Evolutionary conservation across 2,797 vertebrate genomes (phyloP).

Genomic region (Distichodus sexfasciatus): DNA sequence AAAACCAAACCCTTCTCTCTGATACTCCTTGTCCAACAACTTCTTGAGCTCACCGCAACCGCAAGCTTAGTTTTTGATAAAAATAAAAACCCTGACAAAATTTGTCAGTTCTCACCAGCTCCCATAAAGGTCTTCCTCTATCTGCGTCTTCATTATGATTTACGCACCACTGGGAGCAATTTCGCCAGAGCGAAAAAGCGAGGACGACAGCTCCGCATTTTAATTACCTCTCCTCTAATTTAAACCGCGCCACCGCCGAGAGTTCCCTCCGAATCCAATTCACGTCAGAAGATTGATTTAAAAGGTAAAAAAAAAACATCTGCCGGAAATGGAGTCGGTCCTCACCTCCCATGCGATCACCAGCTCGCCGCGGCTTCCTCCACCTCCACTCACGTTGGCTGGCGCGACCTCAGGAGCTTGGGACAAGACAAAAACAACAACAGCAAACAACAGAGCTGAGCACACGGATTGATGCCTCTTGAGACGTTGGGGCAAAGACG

Average conservation of each 20-base stretch:
- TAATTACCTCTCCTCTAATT: conserved; percentile 63
- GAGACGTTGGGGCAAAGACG: not conserved
- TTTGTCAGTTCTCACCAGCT: conserved; percentile 31
- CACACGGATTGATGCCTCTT: conserved; percentile 15
- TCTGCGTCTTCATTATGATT: conserved; percentile 60
- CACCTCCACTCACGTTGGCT: conserved; percentile 76
- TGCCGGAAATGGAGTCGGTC: conserved; percentile 31
- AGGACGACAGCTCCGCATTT: conserved; percentile 57
- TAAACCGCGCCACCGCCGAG: conserved; percentile 50
- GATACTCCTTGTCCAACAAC: too few species aligned
- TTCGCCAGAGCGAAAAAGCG: conserved; percentile 53
- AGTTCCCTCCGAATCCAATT: conserved; percentile 53
- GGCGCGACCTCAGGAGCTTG: conserved; percentile 81
- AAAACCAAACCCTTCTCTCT: too few species aligned
- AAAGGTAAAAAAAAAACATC: conserved; percentile 28
- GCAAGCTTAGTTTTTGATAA: too few species aligned
- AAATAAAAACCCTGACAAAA: conserved; percentile 38
- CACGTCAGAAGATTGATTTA: conserved; percentile 45
- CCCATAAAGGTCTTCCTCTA: conserved; percentile 36
- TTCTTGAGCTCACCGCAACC: too few species aligned
- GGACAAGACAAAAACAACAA: conserved; percentile 25
- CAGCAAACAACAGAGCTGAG: not conserved
- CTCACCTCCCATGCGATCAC: conserved; percentile 90
- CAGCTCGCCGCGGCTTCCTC: conserved; percentile 83
- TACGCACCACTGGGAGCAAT: conserved; percentile 51